Evolutionary conservation across 2,888 invertebrate species (phyloP), one percentile per base, ranked within the genome.

Genomic region (Epinotia bilunana): DNA sequence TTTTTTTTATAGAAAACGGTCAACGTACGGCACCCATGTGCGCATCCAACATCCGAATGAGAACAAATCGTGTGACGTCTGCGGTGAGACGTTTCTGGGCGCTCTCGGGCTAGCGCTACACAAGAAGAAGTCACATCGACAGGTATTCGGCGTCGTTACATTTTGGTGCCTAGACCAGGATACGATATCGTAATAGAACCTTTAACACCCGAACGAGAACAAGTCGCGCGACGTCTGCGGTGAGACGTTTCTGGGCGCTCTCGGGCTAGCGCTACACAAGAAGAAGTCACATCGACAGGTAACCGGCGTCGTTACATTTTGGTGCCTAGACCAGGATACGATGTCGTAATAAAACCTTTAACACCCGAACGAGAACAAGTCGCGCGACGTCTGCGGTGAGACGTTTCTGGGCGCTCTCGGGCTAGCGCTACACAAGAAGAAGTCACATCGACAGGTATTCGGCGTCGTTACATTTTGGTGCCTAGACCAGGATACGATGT

Each of bases 11-110:
- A 79, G 79, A n/a, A 79, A 79, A 39, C 76, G 79, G 3, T 78
- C 79, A 2, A 78, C 79, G 2, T 77, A 78, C 57, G 78, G 78
- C 72, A 79, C 78, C 33, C 79, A 79, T 76, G 78, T 79, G 57
- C 79, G 79, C 13, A 78, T 78, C 63, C 74, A 78, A 18, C 79
- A 79, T 6, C 75, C 75, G 4, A 61, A 43, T 72, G 73, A 78
- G 46, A 77, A 78, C 28, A 74, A 73, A 12, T 74, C 76, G 20
- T 79, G 79, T 64, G 79, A 78, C 69, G 78, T 79, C 5, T 79
- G 79, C 72, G 78, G 78, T 28, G 77, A 79, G 69, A 74, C 78
- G 33, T 78, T 79, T 74, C 76, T 77, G 16, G 79, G 79, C 0
- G 76, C 77, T 9, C 73, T 78, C 1, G 79, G 79, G 3, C 74